Evolutionary conservation across 2,113 vertebrate species (phyloP), one percentile per base, ranked within the genome.

Genomic region (Nansenia antarctica): DNA sequence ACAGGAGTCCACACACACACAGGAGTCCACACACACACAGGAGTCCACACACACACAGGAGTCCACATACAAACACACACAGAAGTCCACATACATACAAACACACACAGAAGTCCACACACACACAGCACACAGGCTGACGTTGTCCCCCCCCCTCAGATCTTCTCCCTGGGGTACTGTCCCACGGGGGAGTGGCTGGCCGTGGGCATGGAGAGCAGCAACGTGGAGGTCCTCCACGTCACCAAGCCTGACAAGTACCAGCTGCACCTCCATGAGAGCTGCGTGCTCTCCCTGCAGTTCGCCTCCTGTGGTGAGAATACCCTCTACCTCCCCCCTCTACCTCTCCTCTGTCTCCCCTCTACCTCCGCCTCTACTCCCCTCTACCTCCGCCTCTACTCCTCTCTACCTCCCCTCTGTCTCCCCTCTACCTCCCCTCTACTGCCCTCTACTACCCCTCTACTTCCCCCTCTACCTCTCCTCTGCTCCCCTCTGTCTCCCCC

Each of bases 201-300:
- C 0, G 97, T 99, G 85, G 97, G 97, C 60, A 97, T 99, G 96
- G 97, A 98, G 90, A 99, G 97, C 93, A 99, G 96, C 88, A 99
- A 98, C 0, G 97, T 99, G 69, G 97, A 99, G 69, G 95, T 98
- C 9, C 91, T 99, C 80, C 97, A 99, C 82, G 94, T 96, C 90
- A 97, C 95, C 47, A 99, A 99, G 39, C 96, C 97, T 0, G 97
- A 99, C 90, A 99, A 99, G 77, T 99, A 99, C 86, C 97, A 99
- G 91, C 95, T 99, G 66, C 97, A 98, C 82, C 93, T 99, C 22
- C 97, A 99, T 0, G 96, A 99, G 91, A 99, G 97, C 94, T 99
- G 97, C 0, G 97, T 99, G 32, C 95, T 99, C 3, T 99, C 97
- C 5, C 93, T 99, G 81, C 98, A 98, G 81, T 99, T 99, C 0